phyloP scores from a whole-genome alignment of 2,797 vertebrate species.

The Babyrousa celebensis region DNA sequence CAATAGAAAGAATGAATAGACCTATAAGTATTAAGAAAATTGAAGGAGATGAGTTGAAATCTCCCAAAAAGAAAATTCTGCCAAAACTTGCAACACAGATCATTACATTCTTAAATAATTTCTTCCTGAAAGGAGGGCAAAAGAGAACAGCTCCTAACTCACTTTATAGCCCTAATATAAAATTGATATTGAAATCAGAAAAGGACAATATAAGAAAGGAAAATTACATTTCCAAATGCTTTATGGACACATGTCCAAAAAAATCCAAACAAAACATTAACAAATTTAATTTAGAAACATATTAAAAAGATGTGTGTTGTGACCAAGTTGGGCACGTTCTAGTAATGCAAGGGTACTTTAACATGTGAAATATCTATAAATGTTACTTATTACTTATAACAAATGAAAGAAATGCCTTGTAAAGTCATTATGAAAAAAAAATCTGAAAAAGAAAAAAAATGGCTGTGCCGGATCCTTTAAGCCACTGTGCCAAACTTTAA shows the following conservation, averaged over 20 bases:
- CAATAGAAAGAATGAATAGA: neutral
- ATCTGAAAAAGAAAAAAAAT: too few relatives aligned
- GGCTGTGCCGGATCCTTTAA: too few relatives aligned
- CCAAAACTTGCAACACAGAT: neutral
- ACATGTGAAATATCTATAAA: neutral
- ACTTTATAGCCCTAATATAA: neutral
- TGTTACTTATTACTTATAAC: neutral
- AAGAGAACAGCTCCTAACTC: neutral
- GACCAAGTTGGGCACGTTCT: neutral
- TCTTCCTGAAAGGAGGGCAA: neutral
- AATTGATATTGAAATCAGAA: neutral
- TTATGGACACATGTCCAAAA: neutral
- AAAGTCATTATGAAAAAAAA: neutral
- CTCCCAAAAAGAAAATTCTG: neutral
- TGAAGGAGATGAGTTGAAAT: neutral
- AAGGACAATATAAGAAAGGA: neutral
- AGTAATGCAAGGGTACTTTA: neutral
- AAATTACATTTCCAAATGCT: neutral
- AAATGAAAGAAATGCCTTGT: constrained; percentile 12
- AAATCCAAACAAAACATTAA: neutral
- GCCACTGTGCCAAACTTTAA: neutral
- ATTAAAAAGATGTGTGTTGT: neutral
- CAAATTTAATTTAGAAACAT: neutral
- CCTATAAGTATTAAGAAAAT: neutral
- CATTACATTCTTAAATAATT: neutral